phyloP scores from a whole-genome alignment of 2,888 invertebrate genomes.

The Oithona nana region DNA sequence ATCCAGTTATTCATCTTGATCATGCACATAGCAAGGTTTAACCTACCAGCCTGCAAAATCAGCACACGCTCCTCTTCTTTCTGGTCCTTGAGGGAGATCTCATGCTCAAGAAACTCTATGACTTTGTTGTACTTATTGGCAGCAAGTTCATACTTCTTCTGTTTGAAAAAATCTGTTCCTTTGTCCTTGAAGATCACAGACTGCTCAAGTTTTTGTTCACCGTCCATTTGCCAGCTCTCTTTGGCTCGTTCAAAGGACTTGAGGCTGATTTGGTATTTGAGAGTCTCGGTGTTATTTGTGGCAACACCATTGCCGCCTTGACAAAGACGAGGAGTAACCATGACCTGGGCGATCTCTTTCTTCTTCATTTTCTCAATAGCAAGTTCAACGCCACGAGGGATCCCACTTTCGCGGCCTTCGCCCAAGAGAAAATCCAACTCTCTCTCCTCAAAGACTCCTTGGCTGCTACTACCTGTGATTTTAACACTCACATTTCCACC shows the following conservation, averaged over 20 bases:
- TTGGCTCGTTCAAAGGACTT: conserved; percentile 57
- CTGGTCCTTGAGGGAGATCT: conserved; percentile 32
- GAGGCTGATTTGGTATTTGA: conserved; percentile 62
- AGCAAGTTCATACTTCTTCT: conserved; percentile 53
- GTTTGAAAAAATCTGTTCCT: conserved; percentile 73
- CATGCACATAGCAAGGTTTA: conserved; percentile 64
- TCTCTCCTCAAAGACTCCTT: conserved; percentile 50
- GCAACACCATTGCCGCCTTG: background rate
- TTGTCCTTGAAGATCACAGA: conserved; percentile 66
- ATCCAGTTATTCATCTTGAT: conserved; percentile 50
- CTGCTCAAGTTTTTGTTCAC: conserved; percentile 56
- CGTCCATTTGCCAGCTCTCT: conserved; percentile 62
- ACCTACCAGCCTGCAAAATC: conserved; percentile 45
- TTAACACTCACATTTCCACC: conserved; percentile 39
- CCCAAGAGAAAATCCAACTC: conserved; percentile 65
- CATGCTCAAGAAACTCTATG: conserved; percentile 40
- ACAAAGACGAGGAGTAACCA: conserved; percentile 38
- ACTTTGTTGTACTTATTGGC: conserved; percentile 69
- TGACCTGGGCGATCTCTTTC: conserved; percentile 53
- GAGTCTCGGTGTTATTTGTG: conserved; percentile 41
- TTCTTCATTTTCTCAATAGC: conserved; percentile 60
- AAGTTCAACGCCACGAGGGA: conserved; percentile 62
- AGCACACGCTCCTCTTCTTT: conserved; percentile 33
- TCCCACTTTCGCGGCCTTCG: conserved; percentile 52
- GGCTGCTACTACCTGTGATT: background rate